These are phyloP conservation scores for Euzetes globulus DNA, from an alignment of 2,888 invertebrate species.

Conservation along the genomic window DNA sequence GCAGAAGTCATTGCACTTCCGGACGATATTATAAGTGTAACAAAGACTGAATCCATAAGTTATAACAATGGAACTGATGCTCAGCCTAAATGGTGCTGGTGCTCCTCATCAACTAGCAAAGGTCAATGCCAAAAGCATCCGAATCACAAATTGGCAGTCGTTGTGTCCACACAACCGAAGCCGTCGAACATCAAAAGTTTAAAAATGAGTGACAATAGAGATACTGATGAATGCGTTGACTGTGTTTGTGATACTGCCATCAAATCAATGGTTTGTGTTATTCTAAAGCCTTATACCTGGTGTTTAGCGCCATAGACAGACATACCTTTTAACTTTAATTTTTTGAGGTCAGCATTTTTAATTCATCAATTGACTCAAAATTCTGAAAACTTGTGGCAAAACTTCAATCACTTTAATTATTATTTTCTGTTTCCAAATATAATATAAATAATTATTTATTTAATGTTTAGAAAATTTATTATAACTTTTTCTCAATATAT, in stretches of 20 bases:
- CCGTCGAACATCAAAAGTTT: neutral
- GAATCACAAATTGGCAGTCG: neutral
- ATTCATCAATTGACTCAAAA: too few relatives aligned
- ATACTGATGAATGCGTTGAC: neutral
- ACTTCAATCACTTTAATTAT: neutral
- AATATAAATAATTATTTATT: neutral
- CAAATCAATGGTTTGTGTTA: neutral
- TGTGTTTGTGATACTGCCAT: neutral
- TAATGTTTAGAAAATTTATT: neutral
- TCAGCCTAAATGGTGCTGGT: neutral
- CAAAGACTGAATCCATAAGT: neutral
- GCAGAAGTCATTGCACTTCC: slow-evolving; percentile 23
- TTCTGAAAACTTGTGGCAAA: neutral
- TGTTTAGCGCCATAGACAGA: slow-evolving; percentile 9
- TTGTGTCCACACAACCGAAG: neutral
- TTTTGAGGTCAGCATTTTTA: too few relatives aligned
- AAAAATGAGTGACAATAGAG: neutral
- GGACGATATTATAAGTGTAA: slow-evolving; percentile 8
- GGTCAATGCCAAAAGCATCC: too few relatives aligned
- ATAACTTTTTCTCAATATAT: neutral
- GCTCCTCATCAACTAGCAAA: neutral
- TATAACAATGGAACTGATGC: neutral
- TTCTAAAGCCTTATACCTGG: slow-evolving; percentile 8
- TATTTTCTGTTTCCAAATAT: neutral
- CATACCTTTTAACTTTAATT: too few relatives aligned